phyloP scores from a whole-genome alignment of 2,797 vertebrate genomes.

The Sebastes diaconus region DNA sequence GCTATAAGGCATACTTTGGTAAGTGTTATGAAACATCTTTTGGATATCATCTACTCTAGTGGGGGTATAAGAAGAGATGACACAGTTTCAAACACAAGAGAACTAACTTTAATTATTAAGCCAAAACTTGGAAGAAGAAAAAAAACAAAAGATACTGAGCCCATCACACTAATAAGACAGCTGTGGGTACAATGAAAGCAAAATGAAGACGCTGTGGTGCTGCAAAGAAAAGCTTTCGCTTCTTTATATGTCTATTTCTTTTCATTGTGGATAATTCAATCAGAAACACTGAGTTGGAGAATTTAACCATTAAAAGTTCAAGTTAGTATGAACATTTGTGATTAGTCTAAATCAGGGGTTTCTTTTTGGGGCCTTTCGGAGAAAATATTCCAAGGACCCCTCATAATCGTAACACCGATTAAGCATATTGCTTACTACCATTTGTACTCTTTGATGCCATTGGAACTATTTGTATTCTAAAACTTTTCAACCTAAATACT shows the following conservation, averaged over 20 bases:
- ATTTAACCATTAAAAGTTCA: not conserved
- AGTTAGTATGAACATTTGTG: not conserved
- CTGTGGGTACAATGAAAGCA: not conserved
- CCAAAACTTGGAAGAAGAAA: not conserved
- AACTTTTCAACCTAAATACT: not conserved
- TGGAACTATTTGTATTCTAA: no score
- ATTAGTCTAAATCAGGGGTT: not conserved
- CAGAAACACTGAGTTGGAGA: not conserved
- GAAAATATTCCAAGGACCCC: no score
- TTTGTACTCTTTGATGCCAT: no score
- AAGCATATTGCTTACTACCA: no score
- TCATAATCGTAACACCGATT: no score
- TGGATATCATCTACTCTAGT: not conserved
- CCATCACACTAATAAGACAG: constrained; percentile 1
- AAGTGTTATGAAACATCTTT: not conserved
- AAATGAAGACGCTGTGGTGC: not conserved
- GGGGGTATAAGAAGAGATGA: not conserved
- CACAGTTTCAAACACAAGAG: constrained; percentile 1
- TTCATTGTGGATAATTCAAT: not conserved
- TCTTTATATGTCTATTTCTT: not conserved
- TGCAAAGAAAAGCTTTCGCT: not conserved
- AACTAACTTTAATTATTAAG: constrained; percentile 15
- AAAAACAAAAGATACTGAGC: not conserved
- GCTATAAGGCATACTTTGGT: not conserved
- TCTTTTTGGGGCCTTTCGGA: no score